Conservation (phyloP, 2,797 vertebrate genomes). For the Fistularia tabacaria region DNA sequence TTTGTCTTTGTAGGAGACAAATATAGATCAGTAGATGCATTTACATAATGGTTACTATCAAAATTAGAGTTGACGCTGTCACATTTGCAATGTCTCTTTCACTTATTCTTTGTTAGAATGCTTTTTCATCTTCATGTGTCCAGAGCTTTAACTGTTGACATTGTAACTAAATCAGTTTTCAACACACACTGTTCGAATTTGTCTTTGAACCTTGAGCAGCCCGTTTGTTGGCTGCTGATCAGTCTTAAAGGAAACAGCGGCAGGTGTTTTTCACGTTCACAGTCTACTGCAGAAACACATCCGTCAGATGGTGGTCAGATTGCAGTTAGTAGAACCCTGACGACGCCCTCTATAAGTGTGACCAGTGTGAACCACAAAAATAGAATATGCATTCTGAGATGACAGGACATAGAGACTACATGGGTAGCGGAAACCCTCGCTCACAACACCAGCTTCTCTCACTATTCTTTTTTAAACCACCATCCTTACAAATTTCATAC, state of each 20-base stretch:
- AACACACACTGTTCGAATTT: too few species aligned
- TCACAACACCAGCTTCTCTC: constrained; percentile 23
- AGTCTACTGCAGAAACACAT: constrained; percentile 29
- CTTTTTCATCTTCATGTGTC: too few species aligned
- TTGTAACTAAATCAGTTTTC: too few species aligned
- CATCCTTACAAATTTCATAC: constrained; percentile 27
- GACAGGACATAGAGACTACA: constrained; percentile 42
- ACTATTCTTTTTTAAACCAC: constrained; percentile 69
- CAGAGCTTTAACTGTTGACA: too few species aligned
- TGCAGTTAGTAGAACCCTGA: constrained; percentile 49
- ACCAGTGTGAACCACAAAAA: constrained; percentile 16
- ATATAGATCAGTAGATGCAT: too few species aligned
- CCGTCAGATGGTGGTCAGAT: constrained; percentile 22
- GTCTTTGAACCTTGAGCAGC: constrained; percentile 3
- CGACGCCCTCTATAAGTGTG: constrained; percentile 10
- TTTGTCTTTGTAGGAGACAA: too few species aligned
- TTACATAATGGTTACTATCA: too few species aligned
- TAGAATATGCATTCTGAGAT: constrained; percentile 33
- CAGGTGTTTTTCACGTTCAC: constrained; percentile 8
- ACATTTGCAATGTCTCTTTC: too few species aligned
- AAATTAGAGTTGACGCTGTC: too few species aligned
- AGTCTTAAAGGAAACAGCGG: constrained; percentile 8
- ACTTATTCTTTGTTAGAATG: too few species aligned
- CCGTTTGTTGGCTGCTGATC: background rate
- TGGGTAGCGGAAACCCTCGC: constrained; percentile 65